Evolutionary conservation across 2,113 vertebrate genomes (phyloP).

Genomic region (Bambusicola thoracicus): DNA sequence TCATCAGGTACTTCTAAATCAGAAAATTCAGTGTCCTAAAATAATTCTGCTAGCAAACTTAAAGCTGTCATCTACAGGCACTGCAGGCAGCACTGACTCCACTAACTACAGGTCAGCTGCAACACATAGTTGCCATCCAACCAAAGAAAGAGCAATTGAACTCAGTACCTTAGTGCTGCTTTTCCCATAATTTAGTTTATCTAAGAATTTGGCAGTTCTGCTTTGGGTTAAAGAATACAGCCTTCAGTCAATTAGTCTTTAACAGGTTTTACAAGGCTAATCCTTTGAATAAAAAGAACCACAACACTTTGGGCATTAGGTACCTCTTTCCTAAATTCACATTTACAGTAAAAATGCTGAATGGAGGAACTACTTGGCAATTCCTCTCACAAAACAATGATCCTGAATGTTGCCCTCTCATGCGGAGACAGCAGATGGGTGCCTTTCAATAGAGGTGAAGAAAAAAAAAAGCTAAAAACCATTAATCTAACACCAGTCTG

Average conservation of each 20-base stretch:
- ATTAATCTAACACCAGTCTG: not conserved
- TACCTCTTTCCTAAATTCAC: not conserved
- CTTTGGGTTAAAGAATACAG: not conserved
- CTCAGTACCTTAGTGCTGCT: not conserved
- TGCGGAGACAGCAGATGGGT: not conserved
- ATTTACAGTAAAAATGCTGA: not conserved
- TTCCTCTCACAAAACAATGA: not conserved
- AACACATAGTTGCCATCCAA: not conserved
- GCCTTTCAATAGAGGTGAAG: not conserved
- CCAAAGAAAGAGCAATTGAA: not conserved
- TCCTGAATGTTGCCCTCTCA: not conserved
- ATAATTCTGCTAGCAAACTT: not conserved
- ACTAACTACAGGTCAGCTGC: not conserved
- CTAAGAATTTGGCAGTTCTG: not conserved
- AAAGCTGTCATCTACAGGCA: not conserved
- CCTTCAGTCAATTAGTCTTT: not conserved
- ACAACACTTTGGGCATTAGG: not conserved
- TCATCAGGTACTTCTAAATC: not conserved
- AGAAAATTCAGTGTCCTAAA: not conserved
- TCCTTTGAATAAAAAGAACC: not conserved
- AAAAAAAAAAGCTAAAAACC: not conserved
- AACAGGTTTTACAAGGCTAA: not conserved
- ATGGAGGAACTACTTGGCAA: not conserved
- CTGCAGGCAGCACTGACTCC: not conserved
- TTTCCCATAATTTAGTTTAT: conserved; percentile 18